phyloP scores from a whole-genome alignment of 92 coral and sea anemone genomes.

The Heliopora coerulea region DNA sequence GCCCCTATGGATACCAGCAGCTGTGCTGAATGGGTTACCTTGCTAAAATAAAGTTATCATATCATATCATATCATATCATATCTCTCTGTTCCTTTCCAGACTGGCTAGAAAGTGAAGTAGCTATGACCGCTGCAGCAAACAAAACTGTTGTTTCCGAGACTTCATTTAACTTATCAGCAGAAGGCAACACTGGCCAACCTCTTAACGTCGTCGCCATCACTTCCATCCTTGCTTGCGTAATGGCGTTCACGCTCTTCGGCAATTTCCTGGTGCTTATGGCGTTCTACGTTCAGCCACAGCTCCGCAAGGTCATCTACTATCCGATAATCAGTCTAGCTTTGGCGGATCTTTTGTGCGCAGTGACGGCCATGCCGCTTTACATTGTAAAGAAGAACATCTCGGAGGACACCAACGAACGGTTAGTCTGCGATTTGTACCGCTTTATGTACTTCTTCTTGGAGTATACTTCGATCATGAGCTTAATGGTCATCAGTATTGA shows the following conservation, averaged over 20 bases:
- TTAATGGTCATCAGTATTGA: constrained; percentile 88
- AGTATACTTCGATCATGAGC: constrained; percentile 89
- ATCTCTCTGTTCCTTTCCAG: too few species aligned
- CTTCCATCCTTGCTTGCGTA: constrained; percentile 48
- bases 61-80: too few species aligned
- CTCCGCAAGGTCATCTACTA: constrained; percentile 80
- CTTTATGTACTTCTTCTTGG: constrained; percentile 82
- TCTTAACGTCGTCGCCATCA: constrained; percentile 6
- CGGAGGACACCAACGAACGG: constrained; percentile 18
- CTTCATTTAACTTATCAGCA: too few species aligned
- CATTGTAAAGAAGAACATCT: constrained; percentile 65
- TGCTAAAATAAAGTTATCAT: too few species aligned
- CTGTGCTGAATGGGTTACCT: too few species aligned
- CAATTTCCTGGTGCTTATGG: constrained; percentile 69
- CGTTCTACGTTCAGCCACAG: constrained; percentile 77
- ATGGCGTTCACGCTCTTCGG: constrained; percentile 78
- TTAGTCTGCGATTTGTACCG: constrained; percentile 65
- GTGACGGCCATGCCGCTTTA: constrained; percentile 90
- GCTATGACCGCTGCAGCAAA: too few species aligned
- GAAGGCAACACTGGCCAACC: too few species aligned
- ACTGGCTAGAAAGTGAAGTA: too few species aligned
- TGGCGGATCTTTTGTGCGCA: constrained; percentile 86
- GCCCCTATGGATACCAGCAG: too few species aligned
- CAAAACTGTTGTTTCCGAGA: too few species aligned
- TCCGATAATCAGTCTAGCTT: constrained; percentile 82